These are phyloP conservation scores for Morus bassanus DNA, from an alignment of 2,797 vertebrate genomes.

Conservation along the genomic window DNA sequence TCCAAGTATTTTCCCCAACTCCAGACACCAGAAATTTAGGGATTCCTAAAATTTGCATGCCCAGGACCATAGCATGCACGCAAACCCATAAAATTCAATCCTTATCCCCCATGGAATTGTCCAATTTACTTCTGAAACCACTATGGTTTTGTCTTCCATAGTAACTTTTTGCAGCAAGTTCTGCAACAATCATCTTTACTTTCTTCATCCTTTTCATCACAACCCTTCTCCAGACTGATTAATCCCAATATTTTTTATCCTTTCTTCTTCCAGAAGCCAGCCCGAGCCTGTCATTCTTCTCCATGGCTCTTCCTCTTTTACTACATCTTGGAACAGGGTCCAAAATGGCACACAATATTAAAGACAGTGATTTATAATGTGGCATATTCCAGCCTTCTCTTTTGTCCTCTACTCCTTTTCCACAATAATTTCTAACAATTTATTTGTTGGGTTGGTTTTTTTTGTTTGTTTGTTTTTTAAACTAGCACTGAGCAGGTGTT, in stretches of 20 bases:
- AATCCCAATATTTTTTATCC: background rate
- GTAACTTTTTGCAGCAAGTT: background rate
- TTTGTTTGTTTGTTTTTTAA: background rate
- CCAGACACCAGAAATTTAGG: background rate
- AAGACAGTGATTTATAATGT: fast-evolving
- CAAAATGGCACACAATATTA: background rate
- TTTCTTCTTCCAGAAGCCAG: background rate
- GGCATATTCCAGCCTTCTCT: background rate
- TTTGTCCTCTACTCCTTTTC: background rate
- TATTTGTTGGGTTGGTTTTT: background rate
- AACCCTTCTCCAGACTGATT: background rate
- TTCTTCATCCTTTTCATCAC: background rate
- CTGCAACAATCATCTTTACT: background rate
- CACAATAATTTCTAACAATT: background rate
- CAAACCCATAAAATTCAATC: background rate
- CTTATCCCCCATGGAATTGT: background rate
- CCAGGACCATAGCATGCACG: background rate
- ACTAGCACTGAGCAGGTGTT: background rate
- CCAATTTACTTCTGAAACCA: background rate
- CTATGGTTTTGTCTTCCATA: background rate
- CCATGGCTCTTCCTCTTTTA: background rate
- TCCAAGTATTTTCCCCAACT: background rate
- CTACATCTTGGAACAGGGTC: background rate
- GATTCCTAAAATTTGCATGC: background rate
- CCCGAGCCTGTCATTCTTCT: background rate